phyloP scores from a whole-genome alignment of 2,888 invertebrate genomes.

The Tachina lurida region DNA sequence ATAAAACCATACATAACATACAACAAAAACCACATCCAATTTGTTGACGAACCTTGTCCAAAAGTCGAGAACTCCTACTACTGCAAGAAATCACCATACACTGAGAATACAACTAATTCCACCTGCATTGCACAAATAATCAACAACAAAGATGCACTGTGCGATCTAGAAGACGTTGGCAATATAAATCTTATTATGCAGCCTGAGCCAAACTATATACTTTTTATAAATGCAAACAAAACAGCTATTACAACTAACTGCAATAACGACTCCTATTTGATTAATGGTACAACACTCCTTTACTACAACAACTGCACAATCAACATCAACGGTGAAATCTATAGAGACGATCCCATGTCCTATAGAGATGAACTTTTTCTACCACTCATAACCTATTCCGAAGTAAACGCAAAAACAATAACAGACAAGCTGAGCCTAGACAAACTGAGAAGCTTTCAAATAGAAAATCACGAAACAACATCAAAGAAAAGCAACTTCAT shows the following conservation, averaged over 20 bases:
- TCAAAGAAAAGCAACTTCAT: conserved; percentile 13
- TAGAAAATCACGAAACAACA: neutral
- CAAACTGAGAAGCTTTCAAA: conserved; percentile 8
- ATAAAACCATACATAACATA: no score
- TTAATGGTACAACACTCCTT: conserved; percentile 11
- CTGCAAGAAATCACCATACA: conserved; percentile 26
- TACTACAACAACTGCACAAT: conserved; percentile 26
- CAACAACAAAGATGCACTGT: conserved; percentile 14
- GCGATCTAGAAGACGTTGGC: conserved; percentile 16
- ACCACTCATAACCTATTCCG: neutral
- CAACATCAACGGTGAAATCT: neutral
- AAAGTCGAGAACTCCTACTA: conserved; percentile 42
- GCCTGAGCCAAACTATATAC: conserved; percentile 10
- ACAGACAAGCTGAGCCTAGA: neutral
- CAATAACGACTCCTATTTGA: neutral
- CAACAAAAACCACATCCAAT: no score
- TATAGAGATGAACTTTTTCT: conserved; percentile 7
- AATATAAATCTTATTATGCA: conserved; percentile 14
- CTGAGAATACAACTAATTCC: conserved; percentile 18
- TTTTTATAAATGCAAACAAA: neutral
- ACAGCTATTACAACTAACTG: neutral
- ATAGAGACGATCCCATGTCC: neutral
- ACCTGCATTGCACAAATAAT: conserved; percentile 12
- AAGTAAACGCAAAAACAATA: conserved; percentile 8
- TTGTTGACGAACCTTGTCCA: no score